phyloP scores from a whole-genome alignment of 2,888 invertebrate species.

The Chrysina gloriosa region DNA sequence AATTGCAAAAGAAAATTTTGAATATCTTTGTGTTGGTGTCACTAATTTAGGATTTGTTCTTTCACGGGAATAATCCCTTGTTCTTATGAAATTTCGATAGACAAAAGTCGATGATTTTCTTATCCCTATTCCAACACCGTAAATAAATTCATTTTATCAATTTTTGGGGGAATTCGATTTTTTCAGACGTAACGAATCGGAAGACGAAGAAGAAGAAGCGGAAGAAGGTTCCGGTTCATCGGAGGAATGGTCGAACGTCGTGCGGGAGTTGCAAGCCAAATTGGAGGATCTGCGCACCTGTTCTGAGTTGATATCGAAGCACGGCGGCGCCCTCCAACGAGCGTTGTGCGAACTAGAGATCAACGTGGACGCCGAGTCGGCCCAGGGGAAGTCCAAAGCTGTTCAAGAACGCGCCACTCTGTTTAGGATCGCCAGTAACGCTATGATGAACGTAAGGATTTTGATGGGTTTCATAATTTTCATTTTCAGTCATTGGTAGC shows the following conservation, averaged over 20 bases:
- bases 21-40: no score
- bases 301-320: slow-evolving; percentile 89
- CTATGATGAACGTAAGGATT: slow-evolving; percentile 95
- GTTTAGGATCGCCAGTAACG: slow-evolving; percentile 95
- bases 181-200: slow-evolving; percentile 74
- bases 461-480: slow-evolving; percentile 59
- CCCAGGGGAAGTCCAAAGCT: slow-evolving; percentile 84
- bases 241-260: slow-evolving; percentile 72
- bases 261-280: slow-evolving; percentile 80
- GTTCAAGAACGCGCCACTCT: slow-evolving; percentile 93
- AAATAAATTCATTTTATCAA: no score
- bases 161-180: no score
- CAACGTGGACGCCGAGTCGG: slow-evolving; percentile 63
- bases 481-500: no score
- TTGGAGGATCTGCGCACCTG: slow-evolving; percentile 93
- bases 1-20: no score
- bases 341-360: slow-evolving; percentile 83
- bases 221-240: slow-evolving; percentile 67
- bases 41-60: no score
- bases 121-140: no score
- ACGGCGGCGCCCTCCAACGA: slow-evolving; percentile 85
- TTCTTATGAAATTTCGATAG: no score
- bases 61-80: no score
- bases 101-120: no score
- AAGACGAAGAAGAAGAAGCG: slow-evolving; percentile 73